Evolutionary conservation across 2,113 vertebrate species (phyloP), one percentile per base, ranked within the genome.

Genomic region (Saguinus imperator): DNA sequence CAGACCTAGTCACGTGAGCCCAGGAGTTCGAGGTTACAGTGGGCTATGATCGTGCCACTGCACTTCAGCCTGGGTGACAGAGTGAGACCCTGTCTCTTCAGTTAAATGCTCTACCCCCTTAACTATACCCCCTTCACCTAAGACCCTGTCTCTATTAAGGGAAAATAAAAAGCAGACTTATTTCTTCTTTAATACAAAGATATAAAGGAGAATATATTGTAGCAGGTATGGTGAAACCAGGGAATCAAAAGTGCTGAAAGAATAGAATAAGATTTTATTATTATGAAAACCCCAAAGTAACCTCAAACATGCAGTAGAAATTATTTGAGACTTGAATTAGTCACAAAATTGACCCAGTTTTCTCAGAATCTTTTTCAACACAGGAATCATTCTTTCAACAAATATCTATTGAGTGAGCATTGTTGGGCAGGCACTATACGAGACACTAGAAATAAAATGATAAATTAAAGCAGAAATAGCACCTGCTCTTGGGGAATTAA

Each of bases 191-290:
- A 91, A 70, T 90, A 73, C 29, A 95, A 86, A 75, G 16, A 27
- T 55, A 76, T 35, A 87, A 35, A 75, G 29, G 16, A n/a, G 52
- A 43, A 79, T 72, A 79, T 72, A 89, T 73, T 83, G 48, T 32
- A 81, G 8, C n/a, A 86, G 37, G 43, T 35, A 29, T 86, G 43
- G 17, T 72, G 61, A 79, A 80, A 17, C 80, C 32, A 80, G 40
- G n/a, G 29, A 81, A 92, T 88, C 37, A 75, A 87, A 89, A 55
- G n/a, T 66, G 20, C 72, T 64, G 55, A 89, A 93, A 29, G 73
- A 45, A 80, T n/a, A 93, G 23, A 96, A 73, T 73, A 93, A 64
- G 81, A 86, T 61, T 94, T 94, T 75, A 88, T 79, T 64, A 25
- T 81, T 80, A 73, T 72, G 12, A 93, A 83, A 77, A 29, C 50